These are phyloP conservation scores for Drosophila nikananu DNA, from an alignment of 1,140 invertebrate species.

Conservation along the genomic window DNA sequence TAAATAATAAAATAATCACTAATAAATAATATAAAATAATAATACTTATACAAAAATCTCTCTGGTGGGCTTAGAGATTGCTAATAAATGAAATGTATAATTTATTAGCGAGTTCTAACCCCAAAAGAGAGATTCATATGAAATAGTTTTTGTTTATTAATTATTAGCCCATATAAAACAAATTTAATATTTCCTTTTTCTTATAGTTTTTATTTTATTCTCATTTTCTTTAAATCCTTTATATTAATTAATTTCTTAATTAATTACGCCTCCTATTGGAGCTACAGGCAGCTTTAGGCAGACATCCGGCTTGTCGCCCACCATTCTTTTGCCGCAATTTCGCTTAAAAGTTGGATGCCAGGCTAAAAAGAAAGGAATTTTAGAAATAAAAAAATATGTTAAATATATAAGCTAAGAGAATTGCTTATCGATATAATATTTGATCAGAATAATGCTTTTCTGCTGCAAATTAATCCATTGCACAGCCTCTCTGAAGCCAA, in stretches of 20 bases:
- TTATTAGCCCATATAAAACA: background rate
- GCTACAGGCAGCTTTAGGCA: background rate
- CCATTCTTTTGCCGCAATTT: background rate
- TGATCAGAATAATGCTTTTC: no score
- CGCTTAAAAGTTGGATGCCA: conserved; percentile 5
- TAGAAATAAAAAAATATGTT: background rate
- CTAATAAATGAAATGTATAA: background rate
- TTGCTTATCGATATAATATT: no score
- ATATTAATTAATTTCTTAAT: background rate
- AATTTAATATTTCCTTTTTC: background rate
- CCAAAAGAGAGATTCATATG: no score
- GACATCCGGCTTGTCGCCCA: background rate
- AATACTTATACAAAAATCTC: no score
- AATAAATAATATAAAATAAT: background rate
- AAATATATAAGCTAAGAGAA: background rate
- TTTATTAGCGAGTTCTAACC: no score
- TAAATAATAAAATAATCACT: no score
- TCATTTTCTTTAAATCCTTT: background rate
- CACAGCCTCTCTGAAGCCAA: no score
- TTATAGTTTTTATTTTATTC: background rate
- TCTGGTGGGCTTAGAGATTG: rapidly evolving
- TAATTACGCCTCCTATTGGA: background rate
- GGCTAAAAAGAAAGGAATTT: background rate
- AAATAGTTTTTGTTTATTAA: no score
- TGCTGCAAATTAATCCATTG: no score